phyloP scores from a whole-genome alignment of 2,888 invertebrate species.

The Resseliella maxima region DNA sequence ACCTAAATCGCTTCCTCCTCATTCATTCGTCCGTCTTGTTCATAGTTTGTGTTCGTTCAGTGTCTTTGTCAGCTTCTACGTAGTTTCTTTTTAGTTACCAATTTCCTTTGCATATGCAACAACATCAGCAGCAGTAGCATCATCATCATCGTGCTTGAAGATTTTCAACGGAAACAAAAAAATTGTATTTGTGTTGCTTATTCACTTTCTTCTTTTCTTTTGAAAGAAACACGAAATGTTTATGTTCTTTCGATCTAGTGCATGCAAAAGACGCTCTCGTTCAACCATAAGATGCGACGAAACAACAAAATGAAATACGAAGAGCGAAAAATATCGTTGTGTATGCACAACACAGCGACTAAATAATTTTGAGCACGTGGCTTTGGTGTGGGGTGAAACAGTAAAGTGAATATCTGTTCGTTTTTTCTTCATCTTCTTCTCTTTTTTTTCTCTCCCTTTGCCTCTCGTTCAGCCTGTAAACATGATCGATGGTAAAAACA shows the following conservation, averaged over 20 bases:
- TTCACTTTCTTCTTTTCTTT: background rate
- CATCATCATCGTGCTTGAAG: no score
- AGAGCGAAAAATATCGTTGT: slow-evolving; percentile 24
- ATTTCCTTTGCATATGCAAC: slow-evolving; percentile 27
- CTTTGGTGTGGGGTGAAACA: background rate
- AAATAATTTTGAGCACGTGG: slow-evolving; percentile 33
- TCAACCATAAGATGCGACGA: slow-evolving; percentile 11
- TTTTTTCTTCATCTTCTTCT: background rate
- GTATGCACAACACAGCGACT: slow-evolving; percentile 15
- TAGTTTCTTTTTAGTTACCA: slow-evolving; percentile 48
- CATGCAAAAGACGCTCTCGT: slow-evolving; percentile 38
- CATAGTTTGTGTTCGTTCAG: background rate
- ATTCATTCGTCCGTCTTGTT: background rate
- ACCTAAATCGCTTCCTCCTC: slow-evolving; percentile 47
- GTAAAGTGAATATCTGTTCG: slow-evolving; percentile 9
- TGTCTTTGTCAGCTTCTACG: background rate
- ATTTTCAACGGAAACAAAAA: background rate
- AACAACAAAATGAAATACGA: slow-evolving; percentile 42
- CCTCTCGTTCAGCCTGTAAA: no score
- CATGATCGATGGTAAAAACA: slow-evolving; percentile 32
- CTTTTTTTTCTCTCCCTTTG: background rate
- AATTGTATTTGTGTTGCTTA: background rate
- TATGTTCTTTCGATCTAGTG: background rate
- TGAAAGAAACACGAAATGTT: background rate
- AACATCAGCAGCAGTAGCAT: background rate